Percentiles rank a stretch among this genome's conserved stretches.
These are phyloP conservation scores for Ptychoptera albimana DNA, from an alignment of 2,888 invertebrate genomes.

Conservation along the genomic window DNA sequence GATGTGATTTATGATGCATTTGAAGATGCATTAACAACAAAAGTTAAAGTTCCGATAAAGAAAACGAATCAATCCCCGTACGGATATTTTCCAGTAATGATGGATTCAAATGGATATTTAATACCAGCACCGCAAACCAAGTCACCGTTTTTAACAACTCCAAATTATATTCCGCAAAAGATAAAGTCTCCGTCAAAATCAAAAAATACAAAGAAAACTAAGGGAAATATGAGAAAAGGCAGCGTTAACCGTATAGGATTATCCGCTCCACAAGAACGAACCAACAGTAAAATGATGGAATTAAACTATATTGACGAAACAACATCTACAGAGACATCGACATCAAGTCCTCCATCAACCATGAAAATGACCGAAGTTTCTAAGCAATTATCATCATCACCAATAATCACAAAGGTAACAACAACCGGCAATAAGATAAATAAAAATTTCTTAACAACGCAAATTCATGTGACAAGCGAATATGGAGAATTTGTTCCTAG, in stretches of 20 bases:
- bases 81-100: too few species aligned
- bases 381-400: not conserved
- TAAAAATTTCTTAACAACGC: slow-evolving; percentile 11
- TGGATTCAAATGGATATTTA: too few species aligned
- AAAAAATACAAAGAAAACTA: too few species aligned
- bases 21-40: not conserved
- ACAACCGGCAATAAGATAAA: slow-evolving; percentile 3
- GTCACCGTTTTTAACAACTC: too few species aligned
- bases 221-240: too few species aligned
- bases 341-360: slow-evolving; percentile 2
- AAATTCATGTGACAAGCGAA: slow-evolving; percentile 13
- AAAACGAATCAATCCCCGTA: not conserved
- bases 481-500: slow-evolving; percentile 8
- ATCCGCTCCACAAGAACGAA: too few species aligned
- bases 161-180: too few species aligned
- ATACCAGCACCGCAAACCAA: too few species aligned
- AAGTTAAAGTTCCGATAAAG: not conserved
- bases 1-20: slow-evolving; percentile 1
- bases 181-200: too few species aligned
- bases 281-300: too few species aligned
- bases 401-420: slow-evolving; percentile 1
- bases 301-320: too few species aligned
- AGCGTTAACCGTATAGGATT: too few species aligned
- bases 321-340: not conserved
- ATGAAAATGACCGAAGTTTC: not conserved